phyloP scores from a whole-genome alignment of 2,797 vertebrate genomes.

The Setipinna tenuifilis region DNA sequence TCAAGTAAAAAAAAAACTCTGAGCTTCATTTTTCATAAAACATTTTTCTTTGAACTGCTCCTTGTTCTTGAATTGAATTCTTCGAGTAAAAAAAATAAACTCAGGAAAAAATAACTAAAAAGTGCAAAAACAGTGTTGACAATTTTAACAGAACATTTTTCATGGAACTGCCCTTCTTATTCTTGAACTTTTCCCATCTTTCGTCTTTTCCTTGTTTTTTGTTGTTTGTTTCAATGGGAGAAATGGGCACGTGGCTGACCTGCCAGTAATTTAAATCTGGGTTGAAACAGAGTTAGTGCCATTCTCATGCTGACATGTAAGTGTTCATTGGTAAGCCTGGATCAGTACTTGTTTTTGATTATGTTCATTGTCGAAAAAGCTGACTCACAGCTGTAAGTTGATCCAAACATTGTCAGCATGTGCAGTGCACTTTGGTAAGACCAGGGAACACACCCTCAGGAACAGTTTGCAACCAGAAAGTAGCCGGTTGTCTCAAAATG shows the following conservation, averaged over 20 bases:
- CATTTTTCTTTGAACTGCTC: no score
- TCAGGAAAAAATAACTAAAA: no score
- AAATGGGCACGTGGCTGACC: not conserved
- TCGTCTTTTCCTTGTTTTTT: not conserved
- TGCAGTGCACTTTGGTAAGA: not conserved
- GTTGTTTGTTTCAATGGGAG: not conserved
- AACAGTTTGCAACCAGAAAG: not conserved
- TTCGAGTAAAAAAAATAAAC: no score
- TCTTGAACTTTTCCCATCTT: not conserved
- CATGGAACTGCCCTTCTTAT: no score
- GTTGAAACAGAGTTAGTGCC: not conserved
- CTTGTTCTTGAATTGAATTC: no score
- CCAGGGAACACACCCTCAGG: not conserved
- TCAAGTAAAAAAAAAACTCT: no score
- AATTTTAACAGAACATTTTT: no score
- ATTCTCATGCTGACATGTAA: not conserved
- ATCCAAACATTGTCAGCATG: not conserved
- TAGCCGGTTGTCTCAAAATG: conserved; percentile 22
- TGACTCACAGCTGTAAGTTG: not conserved
- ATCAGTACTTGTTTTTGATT: not conserved
- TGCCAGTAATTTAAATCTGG: not conserved
- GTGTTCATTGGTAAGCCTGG: not conserved
- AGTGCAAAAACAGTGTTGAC: no score
- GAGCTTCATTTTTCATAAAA: no score
- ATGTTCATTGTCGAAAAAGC: not conserved